phyloP scores from a whole-genome alignment of 1,140 invertebrate species.

The Phortica variegata region DNA sequence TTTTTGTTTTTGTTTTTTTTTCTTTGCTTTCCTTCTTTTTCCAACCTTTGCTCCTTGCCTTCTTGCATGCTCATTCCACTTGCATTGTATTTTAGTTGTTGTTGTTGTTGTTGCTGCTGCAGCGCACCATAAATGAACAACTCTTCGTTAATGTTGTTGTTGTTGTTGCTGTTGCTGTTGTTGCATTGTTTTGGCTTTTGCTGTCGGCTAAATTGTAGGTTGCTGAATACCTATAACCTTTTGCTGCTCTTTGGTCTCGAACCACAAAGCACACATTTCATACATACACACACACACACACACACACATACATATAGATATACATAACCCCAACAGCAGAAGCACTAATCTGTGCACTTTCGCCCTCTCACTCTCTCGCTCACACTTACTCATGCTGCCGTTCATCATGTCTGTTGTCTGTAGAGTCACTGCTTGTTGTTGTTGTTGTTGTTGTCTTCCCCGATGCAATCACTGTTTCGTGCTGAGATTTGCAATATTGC shows the following conservation, averaged over 20 bases:
- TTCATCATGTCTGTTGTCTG: too few relatives aligned
- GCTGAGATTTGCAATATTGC: conserved; percentile 46
- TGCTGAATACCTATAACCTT: conserved; percentile 44
- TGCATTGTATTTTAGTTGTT: conserved; percentile 26
- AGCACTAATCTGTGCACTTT: conserved; percentile 1
- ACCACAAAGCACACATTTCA: conserved; percentile 42
- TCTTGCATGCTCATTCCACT: background rate
- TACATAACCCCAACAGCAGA: conserved; percentile 8
- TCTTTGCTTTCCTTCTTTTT: background rate
- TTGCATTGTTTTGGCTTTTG: too few relatives aligned
- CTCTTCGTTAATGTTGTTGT: too few relatives aligned
- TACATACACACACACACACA: conserved; percentile 26
- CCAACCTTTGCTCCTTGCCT: background rate
- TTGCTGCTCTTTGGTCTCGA: conserved; percentile 16
- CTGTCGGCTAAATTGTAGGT: conserved; percentile 50
- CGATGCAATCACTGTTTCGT: conserved; percentile 52
- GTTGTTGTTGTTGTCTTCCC: too few relatives aligned
- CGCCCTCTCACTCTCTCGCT: conserved; percentile 16
- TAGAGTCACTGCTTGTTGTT: too few relatives aligned
- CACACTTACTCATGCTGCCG: too few relatives aligned
- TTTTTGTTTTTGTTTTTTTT: background rate
- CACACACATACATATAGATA: background rate
- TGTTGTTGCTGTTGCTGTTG: conserved; percentile 15
- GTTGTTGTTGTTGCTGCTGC: conserved; percentile 10
- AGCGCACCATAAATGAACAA: too few relatives aligned